These are phyloP conservation scores for Phyllostomus discolor DNA, from an alignment of 2,113 vertebrate species.

Conservation along the genomic window DNA sequence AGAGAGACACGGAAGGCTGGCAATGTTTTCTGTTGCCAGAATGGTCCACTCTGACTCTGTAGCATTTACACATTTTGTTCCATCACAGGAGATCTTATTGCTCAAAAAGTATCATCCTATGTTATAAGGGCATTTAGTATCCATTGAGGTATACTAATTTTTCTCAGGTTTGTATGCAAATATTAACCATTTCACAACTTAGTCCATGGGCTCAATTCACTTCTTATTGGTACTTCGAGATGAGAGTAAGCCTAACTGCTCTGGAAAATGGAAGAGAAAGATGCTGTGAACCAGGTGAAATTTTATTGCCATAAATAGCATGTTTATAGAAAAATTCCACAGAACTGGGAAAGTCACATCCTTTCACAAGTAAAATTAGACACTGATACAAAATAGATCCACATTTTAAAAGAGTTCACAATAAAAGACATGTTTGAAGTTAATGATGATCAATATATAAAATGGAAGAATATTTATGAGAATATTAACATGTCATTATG, in stretches of 20 bases:
- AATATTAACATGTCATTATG: not conserved
- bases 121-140: not conserved
- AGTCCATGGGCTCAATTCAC: not conserved
- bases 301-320: not conserved
- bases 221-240: not conserved
- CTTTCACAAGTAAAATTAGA: not conserved
- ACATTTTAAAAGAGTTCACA: not conserved
- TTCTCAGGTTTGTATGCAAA: not conserved
- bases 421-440: not conserved
- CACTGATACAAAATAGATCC: not conserved
- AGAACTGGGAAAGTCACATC: not conserved
- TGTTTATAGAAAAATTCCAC: not conserved
- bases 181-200: not conserved
- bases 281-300: not conserved
- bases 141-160: not conserved
- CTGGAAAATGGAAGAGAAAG: not conserved
- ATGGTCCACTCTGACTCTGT: not conserved
- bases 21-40: not conserved
- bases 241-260: not conserved
- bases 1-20: not conserved
- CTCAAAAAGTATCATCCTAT: not conserved
- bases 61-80: not conserved
- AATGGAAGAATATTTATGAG: not conserved
- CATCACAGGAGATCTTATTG: not conserved
- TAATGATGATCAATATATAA: not conserved